Base-by-base conservation (phyloP, 2,888 invertebrate genomes). In the Ramazzottius varieornatus region DNA sequence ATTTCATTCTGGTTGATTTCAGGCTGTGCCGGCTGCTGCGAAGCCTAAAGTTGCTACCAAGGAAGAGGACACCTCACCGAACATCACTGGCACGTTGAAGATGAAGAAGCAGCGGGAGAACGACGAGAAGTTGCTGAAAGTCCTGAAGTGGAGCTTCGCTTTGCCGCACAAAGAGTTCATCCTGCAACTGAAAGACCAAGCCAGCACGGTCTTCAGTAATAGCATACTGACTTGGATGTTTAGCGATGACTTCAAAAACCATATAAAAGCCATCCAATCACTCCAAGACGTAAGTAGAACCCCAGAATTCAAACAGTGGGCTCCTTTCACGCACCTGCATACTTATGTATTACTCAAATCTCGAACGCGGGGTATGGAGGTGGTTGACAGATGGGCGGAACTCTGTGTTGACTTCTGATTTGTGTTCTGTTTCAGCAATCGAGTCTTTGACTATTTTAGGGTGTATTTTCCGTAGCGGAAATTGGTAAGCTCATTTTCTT, bases 71-170 rank as follows among this genome's bases (percentile, higher is more conserved):
- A n/a, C 54, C 29, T 8, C 16, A 4, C 54, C 54, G n/a, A 29
- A 24, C 54, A 54, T 54, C 20, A 54, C 24, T 29, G 20, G 8
- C n/a, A 13, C 8, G n/a, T 24, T 24, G 29, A 88, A 85, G 72
- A 80, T 87, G 65, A 96, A 96, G 76, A 87, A 89, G 74, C 91
- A 92, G 74, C 81, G 98, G 65, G 82, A 88, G 63, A 85, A 89
- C 64, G 96, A 98, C 73, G 96, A 98, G 74, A 89, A 88, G 72
- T 88, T 88, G 75, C 79, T 94, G 66, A 90, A 90, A 79, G 81
- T 80, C 1, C 78, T 94, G 32, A 91, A 89, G 75, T 94, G 94
- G 94, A 90, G 92, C 75, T 96, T 96, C 73, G 85, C 88, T 0
- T 83, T 86, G 0, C 93, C 96, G 0, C 81, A 91, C 33, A 86